These are phyloP conservation scores for Megastigmus dorsalis DNA, from an alignment of 2,888 invertebrate species.

Conservation along the genomic window DNA sequence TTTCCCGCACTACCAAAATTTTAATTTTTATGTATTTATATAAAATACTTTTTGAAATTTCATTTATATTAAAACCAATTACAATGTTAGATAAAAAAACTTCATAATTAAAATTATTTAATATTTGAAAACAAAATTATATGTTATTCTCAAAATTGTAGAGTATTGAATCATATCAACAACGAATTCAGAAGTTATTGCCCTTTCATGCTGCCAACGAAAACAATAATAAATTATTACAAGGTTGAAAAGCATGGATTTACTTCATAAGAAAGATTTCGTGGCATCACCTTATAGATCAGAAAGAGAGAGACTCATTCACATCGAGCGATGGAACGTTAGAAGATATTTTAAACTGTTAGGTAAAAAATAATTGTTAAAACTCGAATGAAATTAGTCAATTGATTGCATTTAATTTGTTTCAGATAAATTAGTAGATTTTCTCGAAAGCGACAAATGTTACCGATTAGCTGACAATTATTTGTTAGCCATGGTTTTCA, in stretches of 20 bases:
- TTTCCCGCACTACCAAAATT: no score
- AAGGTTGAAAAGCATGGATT: constrained; percentile 38
- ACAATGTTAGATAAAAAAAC: no score
- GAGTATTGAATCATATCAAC: no score
- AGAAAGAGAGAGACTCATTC: constrained; percentile 51
- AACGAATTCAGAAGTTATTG: no score
- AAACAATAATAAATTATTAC: neutral
- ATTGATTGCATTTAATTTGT: neutral
- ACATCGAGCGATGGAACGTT: constrained; percentile 61
- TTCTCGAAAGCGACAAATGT: constrained; percentile 75
- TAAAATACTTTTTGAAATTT: no score
- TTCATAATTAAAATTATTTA: no score
- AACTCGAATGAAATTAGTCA: no score
- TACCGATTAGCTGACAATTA: constrained; percentile 77
- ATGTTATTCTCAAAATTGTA: no score
- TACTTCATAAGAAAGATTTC: constrained; percentile 31
- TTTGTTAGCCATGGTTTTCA: constrained; percentile 77
- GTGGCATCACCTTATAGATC: constrained; percentile 43
- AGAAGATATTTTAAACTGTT: constrained; percentile 63
- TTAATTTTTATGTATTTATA: no score
- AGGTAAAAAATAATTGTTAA: no score
- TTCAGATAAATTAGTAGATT: constrained; percentile 72
- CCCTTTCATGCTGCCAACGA: neutral
- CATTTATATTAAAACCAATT: no score
- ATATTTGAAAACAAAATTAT: no score